phyloP scores from a whole-genome alignment of 2,113 vertebrate genomes.

The Leuciscus idus region DNA sequence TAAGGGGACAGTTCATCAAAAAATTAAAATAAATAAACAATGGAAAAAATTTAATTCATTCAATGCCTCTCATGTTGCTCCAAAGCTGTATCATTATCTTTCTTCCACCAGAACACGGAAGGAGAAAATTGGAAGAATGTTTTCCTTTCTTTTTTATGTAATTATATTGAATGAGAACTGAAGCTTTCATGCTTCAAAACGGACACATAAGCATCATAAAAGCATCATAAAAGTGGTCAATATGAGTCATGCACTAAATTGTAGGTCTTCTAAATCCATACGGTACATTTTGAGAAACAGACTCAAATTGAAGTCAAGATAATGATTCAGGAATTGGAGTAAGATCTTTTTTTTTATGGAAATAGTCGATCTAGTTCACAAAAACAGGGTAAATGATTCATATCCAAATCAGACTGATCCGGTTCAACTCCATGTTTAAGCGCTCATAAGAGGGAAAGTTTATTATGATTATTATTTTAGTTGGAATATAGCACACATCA shows the following conservation, averaged over 20 bases:
- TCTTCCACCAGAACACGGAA: background rate
- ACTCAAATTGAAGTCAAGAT: background rate
- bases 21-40: background rate
- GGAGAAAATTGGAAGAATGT: background rate
- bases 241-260: background rate
- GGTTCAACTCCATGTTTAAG: background rate
- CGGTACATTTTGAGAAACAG: too few species aligned
- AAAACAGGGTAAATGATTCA: background rate
- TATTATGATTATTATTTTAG: background rate
- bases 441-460: background rate
- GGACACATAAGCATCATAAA: background rate
- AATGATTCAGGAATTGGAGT: background rate
- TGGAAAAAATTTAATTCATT: background rate
- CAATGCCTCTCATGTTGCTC: background rate
- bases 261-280: background rate
- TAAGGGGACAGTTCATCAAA: background rate
- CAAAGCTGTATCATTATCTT: too few species aligned
- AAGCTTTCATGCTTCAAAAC: background rate
- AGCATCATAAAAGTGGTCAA: background rate
- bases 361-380: background rate
- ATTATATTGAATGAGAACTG: background rate
- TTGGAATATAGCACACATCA: background rate
- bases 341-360: background rate
- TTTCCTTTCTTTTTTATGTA: background rate
- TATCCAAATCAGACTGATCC: background rate